Conservation (phyloP, 2,888 invertebrate species). For the Drosophila merina region DNA sequence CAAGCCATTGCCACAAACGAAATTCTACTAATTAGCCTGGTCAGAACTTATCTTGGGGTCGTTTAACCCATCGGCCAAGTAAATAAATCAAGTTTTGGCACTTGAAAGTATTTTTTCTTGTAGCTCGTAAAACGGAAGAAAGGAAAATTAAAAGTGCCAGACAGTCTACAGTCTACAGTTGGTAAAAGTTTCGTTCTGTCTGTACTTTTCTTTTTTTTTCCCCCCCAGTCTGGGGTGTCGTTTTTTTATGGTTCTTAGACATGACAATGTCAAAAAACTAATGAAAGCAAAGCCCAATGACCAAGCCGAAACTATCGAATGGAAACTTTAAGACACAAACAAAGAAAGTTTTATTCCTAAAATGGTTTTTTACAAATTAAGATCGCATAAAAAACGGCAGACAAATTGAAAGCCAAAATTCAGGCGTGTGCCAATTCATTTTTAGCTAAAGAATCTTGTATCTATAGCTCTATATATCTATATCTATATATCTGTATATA, state of each 20-base stretch:
- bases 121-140: constrained; percentile 39
- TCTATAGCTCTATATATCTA: background rate
- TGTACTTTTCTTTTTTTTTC: constrained; percentile 14
- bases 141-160: constrained; percentile 41
- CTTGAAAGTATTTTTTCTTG: constrained; percentile 32
- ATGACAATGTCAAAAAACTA: constrained; percentile 23
- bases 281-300: constrained; percentile 33
- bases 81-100: constrained; percentile 43
- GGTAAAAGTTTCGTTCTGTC: constrained; percentile 31
- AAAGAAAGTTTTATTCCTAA: constrained; percentile 23
- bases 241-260: constrained; percentile 29
- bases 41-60: constrained; percentile 9
- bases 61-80: constrained; percentile 25
- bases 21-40: constrained; percentile 35
- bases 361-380: constrained; percentile 23
- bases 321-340: background rate
- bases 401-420: constrained; percentile 17
- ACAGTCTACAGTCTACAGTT: constrained; percentile 19
- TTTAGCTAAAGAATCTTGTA: constrained; percentile 50
- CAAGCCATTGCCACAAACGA: constrained; percentile 12
- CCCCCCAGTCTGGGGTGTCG: constrained; percentile 4
- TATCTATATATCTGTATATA: background rate
- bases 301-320: background rate
- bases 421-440: constrained; percentile 63
- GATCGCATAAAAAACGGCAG: constrained; percentile 18